phyloP scores from a whole-genome alignment of 1,140 invertebrate genomes.

The Drosophila melanogaster region Release_6_plus_ISO1_MT NT_037436.4:11645001-11645500 shows the following conservation, averaged over 20 bases:
- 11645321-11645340: constrained; percentile 16
- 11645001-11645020: constrained; percentile 1
- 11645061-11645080: constrained; percentile 12
- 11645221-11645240: not conserved
- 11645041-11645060: constrained; percentile 1
- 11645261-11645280: not conserved
- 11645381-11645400: not conserved
- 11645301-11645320: constrained; percentile 21
- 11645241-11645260: constrained; percentile 6
- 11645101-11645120: constrained; percentile 13
- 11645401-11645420: not conserved
- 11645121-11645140: constrained; percentile 2
- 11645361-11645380: not conserved
- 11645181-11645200: not conserved
- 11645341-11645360: constrained; percentile 14
- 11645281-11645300: constrained; percentile 9
- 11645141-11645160: not conserved
- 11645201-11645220: not conserved
- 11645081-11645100: not conserved
- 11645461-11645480: constrained; percentile 92
- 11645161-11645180: not conserved
- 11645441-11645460: constrained; percentile 5
- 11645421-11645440: not conserved
- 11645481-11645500: constrained; percentile 86
- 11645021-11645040: too few relatives aligned